Evolutionary conservation across 2,797 vertebrate genomes (phyloP), one percentile per base, ranked within the genome.

Genomic region (Amblyopsis hoosieri): DNA sequence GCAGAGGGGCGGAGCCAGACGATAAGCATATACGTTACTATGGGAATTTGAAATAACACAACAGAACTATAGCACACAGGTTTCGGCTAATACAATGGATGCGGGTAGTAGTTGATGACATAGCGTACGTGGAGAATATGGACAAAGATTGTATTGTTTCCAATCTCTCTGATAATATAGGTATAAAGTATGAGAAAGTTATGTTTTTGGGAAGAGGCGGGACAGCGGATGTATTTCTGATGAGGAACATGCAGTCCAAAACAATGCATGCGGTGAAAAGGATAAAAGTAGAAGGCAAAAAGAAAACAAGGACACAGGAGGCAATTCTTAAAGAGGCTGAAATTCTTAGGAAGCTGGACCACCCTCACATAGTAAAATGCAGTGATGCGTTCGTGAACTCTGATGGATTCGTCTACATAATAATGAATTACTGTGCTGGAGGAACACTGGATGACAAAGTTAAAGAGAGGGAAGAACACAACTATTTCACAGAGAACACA

Each of bases 401-500:
- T 1, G 60, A 87, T 31, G 83, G 89, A 1, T 84, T 81, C 46
- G 77, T 94, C 53, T 93, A 88, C 71, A 94, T 94, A n/a, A 90
- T 94, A 31, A 93, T 94, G 89, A 81, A 85, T 66, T 95, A 94
- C 72, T 95, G 93, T 45, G 92, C 93, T 1, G 92, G 91, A 0
- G 93, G 94, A 4, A 93, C 93, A 1, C 58, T 94, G 45, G 91
- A 94, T 57, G 91, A 93, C 57, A 86, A 82, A 74, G 85, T 94
- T 13, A 91, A 87, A 78, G 78, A 57, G 60, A 90, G 86, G 67
- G 79, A 83, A 17, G 59, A 72, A 0, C n/a, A 51, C 12, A 68
- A 80, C 10, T 80, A 81, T 74, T 91, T 93, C 72, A 6, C 85
- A 3, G 92, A 94, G 79, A 17, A 62, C 0, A 71, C 64, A 0